These are phyloP conservation scores for Eurystomus glaucurus DNA, from an alignment of 2,797 vertebrate genomes.

Conservation along the genomic window DNA sequence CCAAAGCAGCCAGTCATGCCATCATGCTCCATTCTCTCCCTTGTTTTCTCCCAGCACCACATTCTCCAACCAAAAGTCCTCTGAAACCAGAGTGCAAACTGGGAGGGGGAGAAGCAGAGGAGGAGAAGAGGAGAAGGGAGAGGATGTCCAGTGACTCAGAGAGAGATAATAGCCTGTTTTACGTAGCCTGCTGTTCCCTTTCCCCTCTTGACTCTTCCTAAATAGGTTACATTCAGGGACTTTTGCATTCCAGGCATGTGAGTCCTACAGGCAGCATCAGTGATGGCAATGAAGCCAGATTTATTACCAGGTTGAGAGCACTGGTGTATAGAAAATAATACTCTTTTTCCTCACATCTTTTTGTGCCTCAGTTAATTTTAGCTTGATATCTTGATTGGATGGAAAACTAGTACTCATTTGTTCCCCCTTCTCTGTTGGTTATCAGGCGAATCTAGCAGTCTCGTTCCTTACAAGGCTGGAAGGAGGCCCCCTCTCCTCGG, in stretches of 20 bases:
- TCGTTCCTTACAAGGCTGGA: not conserved
- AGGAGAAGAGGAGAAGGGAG: not conserved
- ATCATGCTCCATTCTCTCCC: not conserved
- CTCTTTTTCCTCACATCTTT: not conserved
- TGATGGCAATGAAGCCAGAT: not conserved
- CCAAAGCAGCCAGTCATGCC: accelerated
- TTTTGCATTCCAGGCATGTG: conserved; percentile 25
- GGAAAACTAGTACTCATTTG: not conserved
- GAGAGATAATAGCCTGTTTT: not conserved
- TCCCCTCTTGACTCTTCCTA: conserved; percentile 61
- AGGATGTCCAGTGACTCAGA: conserved; percentile 31
- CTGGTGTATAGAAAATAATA: not conserved
- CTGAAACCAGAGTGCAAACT: not conserved
- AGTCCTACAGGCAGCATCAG: not conserved
- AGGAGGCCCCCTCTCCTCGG: not conserved
- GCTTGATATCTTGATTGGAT: not conserved
- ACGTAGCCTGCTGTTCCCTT: not conserved
- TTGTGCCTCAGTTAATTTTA: conserved; percentile 1
- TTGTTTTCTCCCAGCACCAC: not conserved
- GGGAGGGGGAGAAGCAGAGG: accelerated
- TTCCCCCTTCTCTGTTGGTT: not conserved
- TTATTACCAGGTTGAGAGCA: not conserved
- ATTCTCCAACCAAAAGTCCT: not conserved
- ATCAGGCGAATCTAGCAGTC: not conserved
- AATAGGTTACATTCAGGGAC: not conserved